Base-by-base conservation (phyloP, 1,140 invertebrate species). In the Trigoniulus corallinus region DNA sequence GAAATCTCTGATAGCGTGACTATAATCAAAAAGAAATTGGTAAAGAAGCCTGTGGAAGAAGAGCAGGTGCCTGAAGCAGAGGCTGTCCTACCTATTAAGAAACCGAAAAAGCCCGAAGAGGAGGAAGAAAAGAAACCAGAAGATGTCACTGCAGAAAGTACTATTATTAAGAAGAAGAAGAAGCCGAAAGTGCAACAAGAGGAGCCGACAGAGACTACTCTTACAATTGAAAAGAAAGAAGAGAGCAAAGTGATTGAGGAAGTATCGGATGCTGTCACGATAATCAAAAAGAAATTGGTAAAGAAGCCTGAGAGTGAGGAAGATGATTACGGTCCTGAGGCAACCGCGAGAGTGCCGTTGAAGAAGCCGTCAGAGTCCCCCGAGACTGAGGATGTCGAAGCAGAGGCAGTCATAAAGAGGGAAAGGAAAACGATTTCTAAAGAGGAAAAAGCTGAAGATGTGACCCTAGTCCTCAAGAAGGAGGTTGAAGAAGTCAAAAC, bases 241-340 rank as follows among this genome's bases (percentile, higher is more conserved):
- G 29, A 52, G 37, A 53, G 53, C 4, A 27, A 39, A 3, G 37
- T 37, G 10, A 40, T 34, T 21, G 54, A 57, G 39, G 37, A 45
- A 29, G n/a, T n/a, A n/a, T n/a, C 47, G 55, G 40, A 48, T 49
- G 29, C 39, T 48, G 2, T n/a, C n/a, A n/a, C n/a, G n/a, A n/a
- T n/a, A n/a, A n/a, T n/a, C n/a, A n/a, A n/a, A 48, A 27, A 40
- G 20, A 53, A 12, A 48, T 26, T 41, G 18, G 27, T 18, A 3
- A 2, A n/a, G 26, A 54, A 60, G 46, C 68, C 75, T 54, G 75
- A 71, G 4, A 67, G 78, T 24, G 67, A 66, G 57, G 66, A 68
- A 27, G 69, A 56, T n/a, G 64, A 65, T 52, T 59, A 63, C 53
- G 51, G 55, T 20, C 21, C 47, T n/a, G 61, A 61, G 51, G 41